Conservation (phyloP, 1,140 invertebrate genomes). For the Brachionus sp. region DNA sequence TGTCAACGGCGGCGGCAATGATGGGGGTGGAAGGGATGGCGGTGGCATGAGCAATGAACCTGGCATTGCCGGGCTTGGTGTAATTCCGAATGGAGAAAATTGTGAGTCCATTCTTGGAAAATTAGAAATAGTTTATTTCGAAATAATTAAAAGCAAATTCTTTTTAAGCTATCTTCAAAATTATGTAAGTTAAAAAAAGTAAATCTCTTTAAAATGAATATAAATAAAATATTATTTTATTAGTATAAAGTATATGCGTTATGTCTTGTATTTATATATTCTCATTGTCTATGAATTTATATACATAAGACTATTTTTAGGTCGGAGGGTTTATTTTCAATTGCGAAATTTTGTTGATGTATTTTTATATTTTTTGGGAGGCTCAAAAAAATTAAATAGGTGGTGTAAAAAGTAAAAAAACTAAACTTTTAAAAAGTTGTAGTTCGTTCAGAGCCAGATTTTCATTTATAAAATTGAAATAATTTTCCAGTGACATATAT, state of each 20-base stretch:
- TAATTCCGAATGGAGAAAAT: slow-evolving; percentile 33
- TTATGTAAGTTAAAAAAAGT: background rate
- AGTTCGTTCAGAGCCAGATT: no score
- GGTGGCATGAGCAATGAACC: slow-evolving; percentile 23
- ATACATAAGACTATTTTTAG: background rate
- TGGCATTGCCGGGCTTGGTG: slow-evolving; percentile 14
- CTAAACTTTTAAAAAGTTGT: no score
- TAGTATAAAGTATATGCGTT: background rate
- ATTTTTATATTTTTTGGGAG: background rate
- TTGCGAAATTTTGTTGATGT: background rate
- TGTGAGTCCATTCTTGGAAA: slow-evolving; percentile 37
- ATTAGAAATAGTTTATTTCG: background rate
- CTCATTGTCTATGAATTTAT: background rate
- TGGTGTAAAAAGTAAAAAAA: no score
- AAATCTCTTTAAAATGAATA: slow-evolving; percentile 11
- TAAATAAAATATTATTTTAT: background rate
- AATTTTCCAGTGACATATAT: no score
- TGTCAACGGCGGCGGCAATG: slow-evolving; percentile 30
- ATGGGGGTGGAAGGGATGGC: slow-evolving; percentile 20
- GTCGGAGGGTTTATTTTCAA: background rate
- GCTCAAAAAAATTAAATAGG: background rate
- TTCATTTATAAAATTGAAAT: no score
- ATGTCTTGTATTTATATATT: background rate
- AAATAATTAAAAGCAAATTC: background rate
- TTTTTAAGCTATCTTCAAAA: background rate